phyloP scores from a whole-genome alignment of 2,888 invertebrate genomes.

The Agonopterix subpropinquella region DNA sequence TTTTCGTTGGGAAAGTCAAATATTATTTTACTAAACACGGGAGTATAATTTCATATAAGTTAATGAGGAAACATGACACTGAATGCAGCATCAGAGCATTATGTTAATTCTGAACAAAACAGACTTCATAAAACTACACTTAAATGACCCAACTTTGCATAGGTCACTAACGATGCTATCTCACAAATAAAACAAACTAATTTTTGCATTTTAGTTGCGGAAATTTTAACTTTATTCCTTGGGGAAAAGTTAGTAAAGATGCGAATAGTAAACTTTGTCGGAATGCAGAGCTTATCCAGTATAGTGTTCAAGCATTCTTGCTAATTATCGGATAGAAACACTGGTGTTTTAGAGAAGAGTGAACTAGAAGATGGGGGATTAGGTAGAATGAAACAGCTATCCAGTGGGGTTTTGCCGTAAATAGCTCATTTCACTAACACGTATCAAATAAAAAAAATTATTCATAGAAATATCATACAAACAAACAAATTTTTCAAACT shows the following conservation, averaged over 20 bases:
- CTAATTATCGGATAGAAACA: constrained; percentile 47
- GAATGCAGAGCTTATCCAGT: constrained; percentile 38
- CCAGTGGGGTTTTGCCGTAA: too few species aligned
- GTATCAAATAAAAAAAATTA: too few species aligned
- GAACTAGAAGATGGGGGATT: neutral
- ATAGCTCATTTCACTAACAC: too few species aligned
- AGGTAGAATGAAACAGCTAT: too few species aligned
- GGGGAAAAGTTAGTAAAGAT: constrained; percentile 12
- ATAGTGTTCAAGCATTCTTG: constrained; percentile 39
- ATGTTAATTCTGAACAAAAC: constrained; percentile 12
- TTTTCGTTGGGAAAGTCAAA: too few species aligned
- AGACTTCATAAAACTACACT: constrained; percentile 18
- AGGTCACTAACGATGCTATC: constrained; percentile 24
- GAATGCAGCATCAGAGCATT: neutral
- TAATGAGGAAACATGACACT: too few species aligned
- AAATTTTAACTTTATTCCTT: constrained; percentile 15
- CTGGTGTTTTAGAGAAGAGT: constrained; percentile 8
- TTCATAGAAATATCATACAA: too few species aligned
- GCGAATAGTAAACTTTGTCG: constrained; percentile 18
- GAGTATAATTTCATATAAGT: too few species aligned
- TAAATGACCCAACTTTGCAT: constrained; percentile 23
- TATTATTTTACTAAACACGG: too few species aligned
- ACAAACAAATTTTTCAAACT: too few species aligned
- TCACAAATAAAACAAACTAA: constrained; percentile 4
- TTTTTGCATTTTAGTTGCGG: neutral